Base-by-base conservation (phyloP, 2,797 vertebrate genomes). In the Podarcis siculus region DNA sequence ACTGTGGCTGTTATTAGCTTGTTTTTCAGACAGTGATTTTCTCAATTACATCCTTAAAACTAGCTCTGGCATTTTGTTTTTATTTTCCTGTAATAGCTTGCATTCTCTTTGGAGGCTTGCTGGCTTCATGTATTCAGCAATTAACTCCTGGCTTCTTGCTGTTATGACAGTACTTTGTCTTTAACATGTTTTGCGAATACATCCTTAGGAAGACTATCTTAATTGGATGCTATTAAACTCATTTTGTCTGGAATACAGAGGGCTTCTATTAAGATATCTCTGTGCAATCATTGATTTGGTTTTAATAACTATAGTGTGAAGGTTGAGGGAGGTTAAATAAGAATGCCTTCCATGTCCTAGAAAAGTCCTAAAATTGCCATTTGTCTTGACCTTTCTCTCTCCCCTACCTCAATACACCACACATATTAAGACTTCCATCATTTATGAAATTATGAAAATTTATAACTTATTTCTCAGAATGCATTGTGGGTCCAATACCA, bases 111-210 rank as follows among this genome's bases (percentile, higher is more conserved):
- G 58, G 77, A 73, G 71, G 81, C 69, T 84, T 84, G 58, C 76
- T 82, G 88, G 71, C 71, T 89, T 89, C 88, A 77, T 86, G 58
- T 67, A 81, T 86, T 76, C 78, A 81, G 71, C 78, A 89, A 85
- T 89, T 89, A 81, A 81, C 71, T 86, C 79, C 79, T 77, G 83
- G 88, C 88, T 86, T 89, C 79, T 76, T 86, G 83, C 78, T 85
- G 79, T 86, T 89, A 86, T 89, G 83, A 86, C 83, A 77, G 83
- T 86, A 32, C 71, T 85, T 89, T 86, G 30, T 82, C 78, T 82
- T 89, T 86, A 77, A 81, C 78, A 81, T 85, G 78, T 85, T 78
- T 83, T 83, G 37, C 73, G 39, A 49, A 81, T 42, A 17, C 79
- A 76, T 76, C 58, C 61, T 39, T 81, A 85, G 42, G 84, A 86